phyloP scores from a whole-genome alignment of 2,113 vertebrate species.

The Alethe diademata region DNA sequence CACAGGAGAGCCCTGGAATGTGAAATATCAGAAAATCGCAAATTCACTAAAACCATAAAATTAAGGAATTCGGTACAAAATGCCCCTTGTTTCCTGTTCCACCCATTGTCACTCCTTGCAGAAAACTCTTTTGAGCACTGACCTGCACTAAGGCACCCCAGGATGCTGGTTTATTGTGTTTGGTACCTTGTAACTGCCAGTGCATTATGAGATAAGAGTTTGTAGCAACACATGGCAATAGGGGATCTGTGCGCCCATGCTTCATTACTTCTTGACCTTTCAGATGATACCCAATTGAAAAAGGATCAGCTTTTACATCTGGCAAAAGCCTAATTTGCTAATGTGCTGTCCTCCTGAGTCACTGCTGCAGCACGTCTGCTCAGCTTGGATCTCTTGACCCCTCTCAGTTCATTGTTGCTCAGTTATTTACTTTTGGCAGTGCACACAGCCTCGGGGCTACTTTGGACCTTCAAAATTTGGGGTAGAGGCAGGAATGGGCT shows the following conservation, averaged over 20 bases:
- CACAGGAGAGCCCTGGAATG: constrained; percentile 47
- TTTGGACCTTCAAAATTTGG: background rate
- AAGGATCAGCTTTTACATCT: constrained; percentile 71
- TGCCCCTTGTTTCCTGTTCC: background rate
- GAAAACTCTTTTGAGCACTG: background rate
- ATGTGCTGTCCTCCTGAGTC: constrained; percentile 62
- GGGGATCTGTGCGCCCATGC: constrained; percentile 44
- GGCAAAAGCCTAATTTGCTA: constrained; percentile 68
- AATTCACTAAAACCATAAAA: background rate
- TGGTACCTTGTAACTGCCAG: constrained; percentile 45
- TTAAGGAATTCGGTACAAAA: background rate
- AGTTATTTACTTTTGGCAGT: background rate
- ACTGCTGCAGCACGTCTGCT: constrained; percentile 34
- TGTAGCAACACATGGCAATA: constrained; percentile 66
- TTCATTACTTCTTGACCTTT: constrained; percentile 72
- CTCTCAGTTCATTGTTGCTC: constrained; percentile 3
- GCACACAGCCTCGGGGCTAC: background rate
- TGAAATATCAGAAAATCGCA: background rate
- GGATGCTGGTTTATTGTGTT: constrained; percentile 31
- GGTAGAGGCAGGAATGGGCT: background rate
- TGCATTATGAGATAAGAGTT: constrained; percentile 48
- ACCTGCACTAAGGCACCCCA: background rate
- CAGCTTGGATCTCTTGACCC: constrained; percentile 55
- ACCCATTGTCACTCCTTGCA: background rate
- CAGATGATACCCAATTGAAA: constrained; percentile 66